Evolutionary conservation across 2,888 invertebrate species (phyloP), one percentile per base, ranked within the genome.

Genomic region (Heliconius aoede): DNA sequence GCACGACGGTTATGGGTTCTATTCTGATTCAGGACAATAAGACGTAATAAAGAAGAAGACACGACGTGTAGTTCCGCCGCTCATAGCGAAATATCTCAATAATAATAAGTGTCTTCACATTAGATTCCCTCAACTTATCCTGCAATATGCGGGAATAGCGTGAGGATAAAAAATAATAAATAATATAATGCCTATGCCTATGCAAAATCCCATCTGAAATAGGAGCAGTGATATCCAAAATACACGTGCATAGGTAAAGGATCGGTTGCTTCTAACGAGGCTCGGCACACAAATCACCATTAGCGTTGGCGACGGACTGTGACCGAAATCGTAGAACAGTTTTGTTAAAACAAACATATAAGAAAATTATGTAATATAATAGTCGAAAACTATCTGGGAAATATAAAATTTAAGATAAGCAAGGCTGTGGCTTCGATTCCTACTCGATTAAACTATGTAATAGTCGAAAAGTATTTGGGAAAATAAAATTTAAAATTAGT

Each of bases 201-300:
- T 69, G 15, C 30, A 32, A 61, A 58, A 26, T 36, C 1, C 26
- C 21, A 21, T 11, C 13, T 18, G 28, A 74, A 67, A 69, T 68
- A 61, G n/a, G n/a, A 72, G 36, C 11, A 21, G 30, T 68, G 71
- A 69, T 69, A 30, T 36, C 58, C 21, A 73, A 76, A 78, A 79
- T 78, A 55, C 64, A 58, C 46, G 80, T 24, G 11, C 9, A 55
- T 55, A 55, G 60, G 60, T 74, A 77, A 75, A 78, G 87, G 88
- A 85, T 91, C 90, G 82, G 88, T 89, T 88, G 86, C 87, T 83
- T 79, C 83, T 88, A 93, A 93, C 91, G 91, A 91, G 88, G 86
- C 91, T 81, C 86, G 86, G 77, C 80, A 87, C 90, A 93, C 92
- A 90, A 93, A 93, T 93, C 93, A 93, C 91, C 88, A 93, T 93